Base-by-base conservation (phyloP, 2,888 invertebrate genomes). In the Osmoderma eremita region DNA sequence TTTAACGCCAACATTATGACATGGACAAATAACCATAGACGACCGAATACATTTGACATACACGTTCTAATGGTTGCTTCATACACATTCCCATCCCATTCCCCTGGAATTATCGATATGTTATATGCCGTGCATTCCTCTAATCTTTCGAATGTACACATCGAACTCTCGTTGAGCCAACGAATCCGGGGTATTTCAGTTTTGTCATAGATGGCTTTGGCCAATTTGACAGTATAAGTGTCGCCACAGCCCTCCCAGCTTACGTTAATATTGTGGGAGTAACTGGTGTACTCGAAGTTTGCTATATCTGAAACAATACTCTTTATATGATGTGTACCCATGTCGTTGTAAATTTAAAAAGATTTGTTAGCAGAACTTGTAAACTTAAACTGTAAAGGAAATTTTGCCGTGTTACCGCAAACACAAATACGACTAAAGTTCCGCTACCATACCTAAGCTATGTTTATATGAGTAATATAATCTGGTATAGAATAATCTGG, bases 141-240 rank as follows among this genome's bases (percentile, higher is more conserved):
- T 20, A 72, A 62, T 22, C 49, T 65, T 39, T 39, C 50, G 30
- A 72, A 48, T 24, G 39, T 17, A 48, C 69, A 65, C 10, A 17
- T 13, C 12, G 68, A 56, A 15, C 17, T 39, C 22, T 50, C 61
- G 17, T 61, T 53, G 6, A 53, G 12, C 53, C 53, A 45, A 8
- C 71, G 70, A 61, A 69, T 68, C 51, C 69, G 68, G 6, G 70
- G 70, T 13, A 71, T 65, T 22, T 68, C 69, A 30, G 53, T 49
- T 4, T 17, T 50, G 49, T 56, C 45, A 22, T 41, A 56, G 17
- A 49, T 39, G n/a, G 54, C 30, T 50, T 41, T 64, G 12, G 41
- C 67, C 18, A 48, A 20, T 8, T 64, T 53, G 51, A 72, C 61
- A 38, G 48, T 17, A 30, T 72, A 72, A n/a, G 38, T 63, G 48